Conservation (phyloP, 2,888 invertebrate species). For the Adineta ricciae region DNA sequence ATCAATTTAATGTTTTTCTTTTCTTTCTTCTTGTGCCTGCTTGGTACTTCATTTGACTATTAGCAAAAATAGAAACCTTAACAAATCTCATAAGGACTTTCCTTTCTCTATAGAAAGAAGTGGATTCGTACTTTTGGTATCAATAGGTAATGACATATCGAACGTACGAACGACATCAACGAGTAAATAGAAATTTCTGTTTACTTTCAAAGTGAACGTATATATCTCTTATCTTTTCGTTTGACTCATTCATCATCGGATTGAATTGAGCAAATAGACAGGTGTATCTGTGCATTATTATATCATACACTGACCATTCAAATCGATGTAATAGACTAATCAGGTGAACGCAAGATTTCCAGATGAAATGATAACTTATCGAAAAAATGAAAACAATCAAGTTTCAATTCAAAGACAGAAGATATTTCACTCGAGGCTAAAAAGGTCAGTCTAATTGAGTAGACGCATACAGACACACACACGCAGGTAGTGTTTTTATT, state of each 20-base stretch:
- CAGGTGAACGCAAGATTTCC: not conserved
- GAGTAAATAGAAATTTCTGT: not conserved
- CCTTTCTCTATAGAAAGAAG: too few species aligned
- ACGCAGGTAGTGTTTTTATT: not conserved
- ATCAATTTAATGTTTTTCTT: not conserved
- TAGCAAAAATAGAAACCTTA: not conserved
- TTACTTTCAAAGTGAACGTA: not conserved
- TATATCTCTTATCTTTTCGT: not conserved
- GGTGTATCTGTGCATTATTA: not conserved
- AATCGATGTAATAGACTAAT: not conserved
- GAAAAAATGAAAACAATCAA: too few species aligned
- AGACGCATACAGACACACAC: too few species aligned
- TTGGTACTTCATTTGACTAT: not conserved
- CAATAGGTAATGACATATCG: not conserved
- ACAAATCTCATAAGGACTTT: not conserved
- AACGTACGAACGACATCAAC: not conserved
- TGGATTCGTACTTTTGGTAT: not conserved
- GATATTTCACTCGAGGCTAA: not conserved
- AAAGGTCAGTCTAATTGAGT: not conserved
- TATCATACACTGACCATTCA: not conserved
- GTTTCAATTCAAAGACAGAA: too few species aligned
- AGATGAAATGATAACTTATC: too few species aligned
- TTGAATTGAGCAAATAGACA: slow-evolving; percentile 1
- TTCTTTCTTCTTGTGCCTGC: not conserved
- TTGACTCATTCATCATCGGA: not conserved